A percentile compares a stretch with the other conserved stretches of the same genome.
Conservation (phyloP, 1,140 invertebrate species). For the Drosophila tani region DNA sequence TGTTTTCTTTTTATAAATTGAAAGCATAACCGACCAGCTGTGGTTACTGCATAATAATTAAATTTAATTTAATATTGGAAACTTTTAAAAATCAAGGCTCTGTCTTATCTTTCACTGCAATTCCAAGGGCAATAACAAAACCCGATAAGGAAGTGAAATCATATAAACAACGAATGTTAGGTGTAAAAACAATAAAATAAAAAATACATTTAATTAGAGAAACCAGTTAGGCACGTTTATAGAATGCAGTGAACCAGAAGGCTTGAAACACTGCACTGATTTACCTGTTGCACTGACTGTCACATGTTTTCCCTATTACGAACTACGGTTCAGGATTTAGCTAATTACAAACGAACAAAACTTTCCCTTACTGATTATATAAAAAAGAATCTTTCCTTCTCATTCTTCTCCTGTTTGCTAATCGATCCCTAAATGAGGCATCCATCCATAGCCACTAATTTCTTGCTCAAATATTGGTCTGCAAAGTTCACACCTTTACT, state of each 20-base stretch:
- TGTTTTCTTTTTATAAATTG: background rate
- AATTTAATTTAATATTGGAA: background rate
- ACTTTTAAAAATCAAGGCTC: background rate
- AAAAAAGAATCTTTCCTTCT: background rate
- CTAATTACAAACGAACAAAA: background rate
- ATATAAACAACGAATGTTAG: background rate
- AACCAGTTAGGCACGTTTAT: slow-evolving; percentile 31
- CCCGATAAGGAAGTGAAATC: slow-evolving; percentile 32
- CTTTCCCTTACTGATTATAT: background rate
- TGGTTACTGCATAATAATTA: slow-evolving; percentile 4
- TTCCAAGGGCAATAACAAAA: slow-evolving; percentile 13
- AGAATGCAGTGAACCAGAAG: slow-evolving; percentile 10
- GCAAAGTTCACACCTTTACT: slow-evolving; percentile 27
- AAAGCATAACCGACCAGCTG: background rate
- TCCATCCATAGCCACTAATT: background rate
- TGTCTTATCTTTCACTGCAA: slow-evolving; percentile 18
- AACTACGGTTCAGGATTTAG: background rate
- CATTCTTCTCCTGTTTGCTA: background rate
- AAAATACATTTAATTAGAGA: background rate
- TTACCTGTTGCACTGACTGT: slow-evolving; percentile 2
- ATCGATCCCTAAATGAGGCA: slow-evolving; percentile 14
- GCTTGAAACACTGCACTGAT: slow-evolving; percentile 3
- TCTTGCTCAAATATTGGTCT: slow-evolving; percentile 6
- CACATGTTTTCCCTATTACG: background rate
- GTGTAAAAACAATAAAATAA: slow-evolving; percentile 7